Conservation (phyloP, 2,888 invertebrate species). For the Noctua janthe region DNA sequence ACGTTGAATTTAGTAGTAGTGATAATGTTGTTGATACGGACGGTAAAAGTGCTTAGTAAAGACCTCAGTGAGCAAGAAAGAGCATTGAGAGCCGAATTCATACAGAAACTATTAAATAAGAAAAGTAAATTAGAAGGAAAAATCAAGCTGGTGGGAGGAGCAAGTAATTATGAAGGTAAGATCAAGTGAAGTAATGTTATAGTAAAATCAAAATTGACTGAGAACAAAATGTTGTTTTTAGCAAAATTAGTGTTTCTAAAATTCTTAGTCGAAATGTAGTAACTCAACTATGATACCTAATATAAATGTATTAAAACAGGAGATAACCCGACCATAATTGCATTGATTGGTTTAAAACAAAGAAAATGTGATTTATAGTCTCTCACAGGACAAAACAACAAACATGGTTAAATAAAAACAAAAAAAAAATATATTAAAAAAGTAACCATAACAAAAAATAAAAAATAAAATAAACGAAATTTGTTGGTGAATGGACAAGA, state of each 20-base stretch:
- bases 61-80: conserved; percentile 83
- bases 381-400: too few species aligned
- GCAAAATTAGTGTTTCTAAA: not conserved
- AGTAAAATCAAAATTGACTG: not conserved
- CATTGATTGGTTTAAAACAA: not conserved
- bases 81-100: conserved; percentile 88
- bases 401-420: too few species aligned
- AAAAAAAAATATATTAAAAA: too few species aligned
- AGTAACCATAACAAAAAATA: too few species aligned
- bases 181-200: not conserved
- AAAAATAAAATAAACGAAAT: too few species aligned
- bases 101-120: conserved; percentile 93
- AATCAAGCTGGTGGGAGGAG: conserved; percentile 93
- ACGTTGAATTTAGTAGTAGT: conserved; percentile 60
- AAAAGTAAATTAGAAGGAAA: conserved; percentile 94
- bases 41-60: conserved; percentile 72
- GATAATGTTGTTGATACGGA: conserved; percentile 66
- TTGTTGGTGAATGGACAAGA: not conserved
- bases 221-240: too few species aligned
- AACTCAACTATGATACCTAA: not conserved
- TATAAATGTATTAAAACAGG: not conserved
- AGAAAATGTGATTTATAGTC: too few species aligned
- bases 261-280: not conserved
- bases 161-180: conserved; percentile 93
- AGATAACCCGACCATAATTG: not conserved